These are phyloP conservation scores for Camelus dromedarius DNA, from an alignment of 2,113 vertebrate species.

Conservation along the genomic window DNA sequence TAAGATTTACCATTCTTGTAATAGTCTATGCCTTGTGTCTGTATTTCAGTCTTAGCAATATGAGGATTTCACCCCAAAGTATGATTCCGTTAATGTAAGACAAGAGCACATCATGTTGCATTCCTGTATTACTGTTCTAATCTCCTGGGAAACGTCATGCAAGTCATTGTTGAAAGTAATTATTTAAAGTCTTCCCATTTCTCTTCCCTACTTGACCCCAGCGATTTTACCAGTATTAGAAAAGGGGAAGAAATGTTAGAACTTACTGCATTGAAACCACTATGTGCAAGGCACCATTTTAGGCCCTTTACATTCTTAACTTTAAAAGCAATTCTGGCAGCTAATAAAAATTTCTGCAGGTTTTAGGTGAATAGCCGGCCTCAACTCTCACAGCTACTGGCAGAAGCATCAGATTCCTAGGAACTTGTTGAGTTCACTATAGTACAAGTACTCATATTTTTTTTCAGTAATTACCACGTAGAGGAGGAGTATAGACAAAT, in stretches of 20 bases:
- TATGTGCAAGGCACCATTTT: background rate
- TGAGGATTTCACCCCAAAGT: background rate
- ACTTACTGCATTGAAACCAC: background rate
- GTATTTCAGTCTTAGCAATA: slow-evolving; percentile 18
- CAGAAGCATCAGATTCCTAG: background rate
- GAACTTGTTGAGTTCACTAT: background rate
- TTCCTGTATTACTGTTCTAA: background rate
- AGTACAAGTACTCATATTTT: background rate
- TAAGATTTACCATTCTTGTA: background rate
- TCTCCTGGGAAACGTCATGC: background rate
- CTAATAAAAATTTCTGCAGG: background rate
- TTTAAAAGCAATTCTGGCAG: background rate
- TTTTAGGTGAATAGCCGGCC: slow-evolving; percentile 7
- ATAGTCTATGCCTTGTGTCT: background rate
- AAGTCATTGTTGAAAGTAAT: slow-evolving; percentile 11
- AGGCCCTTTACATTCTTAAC: background rate
- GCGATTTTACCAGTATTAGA: slow-evolving; percentile 29
- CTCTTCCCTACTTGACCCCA: background rate
- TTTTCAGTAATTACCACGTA: background rate
- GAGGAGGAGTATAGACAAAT: background rate
- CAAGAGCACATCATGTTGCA: background rate
- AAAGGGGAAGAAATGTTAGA: slow-evolving; percentile 28
- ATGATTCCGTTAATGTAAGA: background rate
- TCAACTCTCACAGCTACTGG: background rate
- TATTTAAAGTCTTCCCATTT: background rate